A percentile compares a stretch with the other conserved stretches of the same genome.
phyloP scores from a whole-genome alignment of 2,113 vertebrate genomes.

The Pygoscelis adeliae region DNA sequence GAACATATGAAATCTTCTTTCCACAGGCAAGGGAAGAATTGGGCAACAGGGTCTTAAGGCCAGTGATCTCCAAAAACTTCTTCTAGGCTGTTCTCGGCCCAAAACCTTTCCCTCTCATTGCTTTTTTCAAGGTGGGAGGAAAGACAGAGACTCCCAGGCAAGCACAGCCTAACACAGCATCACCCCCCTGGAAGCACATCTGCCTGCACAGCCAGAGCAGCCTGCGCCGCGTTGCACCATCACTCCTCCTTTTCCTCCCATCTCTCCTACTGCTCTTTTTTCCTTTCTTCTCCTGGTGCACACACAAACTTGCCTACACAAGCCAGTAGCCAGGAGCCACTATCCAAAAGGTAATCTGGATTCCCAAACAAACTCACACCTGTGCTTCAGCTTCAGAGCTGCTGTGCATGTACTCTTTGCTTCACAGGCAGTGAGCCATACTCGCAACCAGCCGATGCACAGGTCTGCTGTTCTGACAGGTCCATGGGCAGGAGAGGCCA shows the following conservation, averaged over 20 bases:
- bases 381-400: not conserved
- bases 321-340: not conserved
- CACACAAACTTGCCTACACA: not conserved
- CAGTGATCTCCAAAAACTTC: not conserved
- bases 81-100: not conserved
- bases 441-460: not conserved
- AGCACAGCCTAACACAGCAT: not conserved
- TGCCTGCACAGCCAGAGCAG: not conserved
- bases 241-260: not conserved
- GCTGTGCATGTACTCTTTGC: not conserved
- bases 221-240: fast-evolving
- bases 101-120: not conserved
- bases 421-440: not conserved
- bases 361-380: not conserved
- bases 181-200: not conserved
- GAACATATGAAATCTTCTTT: not conserved
- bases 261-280: not conserved
- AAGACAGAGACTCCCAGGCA: not conserved
- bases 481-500: not conserved
- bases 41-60: not conserved
- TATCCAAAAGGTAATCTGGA: not conserved
- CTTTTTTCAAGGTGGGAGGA: not conserved
- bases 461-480: not conserved
- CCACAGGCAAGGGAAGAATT: not conserved
- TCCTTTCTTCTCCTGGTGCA: not conserved